Percentiles rank a stretch among this genome's conserved stretches.
phyloP scores from a whole-genome alignment of 2,888 invertebrate genomes.

The Acleris laterana region DNA sequence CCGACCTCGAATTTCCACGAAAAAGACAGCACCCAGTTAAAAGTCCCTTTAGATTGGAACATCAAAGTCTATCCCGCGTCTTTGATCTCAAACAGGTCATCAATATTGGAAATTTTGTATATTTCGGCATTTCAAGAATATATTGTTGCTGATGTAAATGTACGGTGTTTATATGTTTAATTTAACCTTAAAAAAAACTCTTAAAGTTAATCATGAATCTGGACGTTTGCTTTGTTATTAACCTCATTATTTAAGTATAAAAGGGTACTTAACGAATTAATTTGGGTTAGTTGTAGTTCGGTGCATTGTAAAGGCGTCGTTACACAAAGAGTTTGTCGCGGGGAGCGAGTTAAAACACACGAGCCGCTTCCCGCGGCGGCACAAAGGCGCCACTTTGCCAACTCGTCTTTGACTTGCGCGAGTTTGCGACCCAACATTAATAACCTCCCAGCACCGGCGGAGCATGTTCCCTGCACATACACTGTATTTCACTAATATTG shows the following conservation, averaged over 20 bases:
- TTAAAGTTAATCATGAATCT: no score
- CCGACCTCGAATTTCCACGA: conserved; percentile 55
- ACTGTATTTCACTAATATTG: background rate
- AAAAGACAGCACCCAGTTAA: conserved; percentile 65
- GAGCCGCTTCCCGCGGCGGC: conserved; percentile 54
- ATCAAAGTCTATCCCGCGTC: conserved; percentile 72
- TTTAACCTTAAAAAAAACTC: background rate
- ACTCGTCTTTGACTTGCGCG: conserved; percentile 73
- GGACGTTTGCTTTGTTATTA: no score
- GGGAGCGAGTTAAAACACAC: conserved; percentile 58
- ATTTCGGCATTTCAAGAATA: conserved; percentile 40
- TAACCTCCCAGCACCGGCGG: conserved; percentile 60
- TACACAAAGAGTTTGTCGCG: conserved; percentile 75
- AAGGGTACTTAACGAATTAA: conserved; percentile 30
- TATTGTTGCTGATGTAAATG: conserved; percentile 23
- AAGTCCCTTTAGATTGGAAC: conserved; percentile 72
- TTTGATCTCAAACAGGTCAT: conserved; percentile 76
- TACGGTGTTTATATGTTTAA: conserved; percentile 6
- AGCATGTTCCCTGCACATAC: conserved; percentile 29
- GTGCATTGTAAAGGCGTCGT: conserved; percentile 62
- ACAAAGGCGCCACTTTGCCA: conserved; percentile 80
- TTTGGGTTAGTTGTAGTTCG: conserved; percentile 45
- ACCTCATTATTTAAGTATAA: no score
- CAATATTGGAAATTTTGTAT: conserved; percentile 66
- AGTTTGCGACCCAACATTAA: conserved; percentile 76